Base-by-base conservation (phyloP, 1,140 invertebrate species). In the Onthophagus taurus region DNA sequence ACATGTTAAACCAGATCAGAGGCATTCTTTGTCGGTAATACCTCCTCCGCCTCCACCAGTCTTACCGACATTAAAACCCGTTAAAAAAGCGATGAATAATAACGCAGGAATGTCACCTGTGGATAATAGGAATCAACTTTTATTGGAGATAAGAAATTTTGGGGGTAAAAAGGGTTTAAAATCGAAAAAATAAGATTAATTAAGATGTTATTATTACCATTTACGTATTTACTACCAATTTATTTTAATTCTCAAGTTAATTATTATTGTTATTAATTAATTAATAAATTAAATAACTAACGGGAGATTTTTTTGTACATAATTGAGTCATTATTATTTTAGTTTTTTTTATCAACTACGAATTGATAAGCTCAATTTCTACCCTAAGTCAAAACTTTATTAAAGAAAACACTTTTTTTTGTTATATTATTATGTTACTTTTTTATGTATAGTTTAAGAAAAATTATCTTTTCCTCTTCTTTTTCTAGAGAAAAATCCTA, bases 81-180 rank as follows among this genome's bases (percentile, higher is more conserved):
- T 60, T 46, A 26, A 44, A 51, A 23, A n/a, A n/a, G n/a, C n/a
- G n/a, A n/a, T n/a, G n/a, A n/a, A n/a, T n/a, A n/a, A n/a, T n/a
- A n/a, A 60, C 46, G 35, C 59, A 53, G 2, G 61, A 11, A 59
- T 54, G 48, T 51, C 54, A 14, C 34, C 54, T 4, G 33, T 54
- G 4, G 78, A 85, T 59, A 69, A 77, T 1, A 68, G 82, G 29
- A 74, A 81, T 44, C 69, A 77, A 50, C 61, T 88, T 5, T 60
- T 88, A 51, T 71, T 77, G n/a, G 78, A 81, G 6, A 87, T 88
- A 47, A 65, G 81, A 48, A 77, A 72, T 53, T 85, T 85, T 52
- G 75, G 76, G 0, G 77, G 77, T 8, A 69, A 68, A 31, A 67
- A 68, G 35, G 70, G 69, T 18, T 60, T 83, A 17, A 72, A 66